A percentile compares a stretch with the other conserved stretches of the same genome.
These are phyloP conservation scores for Noctua janthe DNA, from an alignment of 2,888 invertebrate genomes.

Conservation along the genomic window DNA sequence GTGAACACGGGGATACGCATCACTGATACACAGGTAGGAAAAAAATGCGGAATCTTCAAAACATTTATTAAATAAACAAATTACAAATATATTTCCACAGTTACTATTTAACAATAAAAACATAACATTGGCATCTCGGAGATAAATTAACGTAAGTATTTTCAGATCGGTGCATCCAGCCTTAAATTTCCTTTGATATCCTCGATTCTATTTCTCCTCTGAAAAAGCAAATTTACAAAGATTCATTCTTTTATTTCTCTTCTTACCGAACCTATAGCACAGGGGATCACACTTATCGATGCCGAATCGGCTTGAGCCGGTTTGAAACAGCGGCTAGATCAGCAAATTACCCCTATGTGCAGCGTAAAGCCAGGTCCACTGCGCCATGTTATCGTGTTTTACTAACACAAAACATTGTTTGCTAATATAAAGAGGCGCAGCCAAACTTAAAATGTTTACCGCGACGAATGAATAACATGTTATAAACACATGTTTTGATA, in stretches of 20 bases:
- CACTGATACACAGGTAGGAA: no score
- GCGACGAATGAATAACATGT: neutral
- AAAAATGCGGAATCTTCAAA: neutral
- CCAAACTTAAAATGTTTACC: neutral
- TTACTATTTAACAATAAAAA: slow-evolving; percentile 31
- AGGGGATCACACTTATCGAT: neutral
- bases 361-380: neutral
- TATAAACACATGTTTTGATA: neutral
- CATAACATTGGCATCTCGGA: slow-evolving; percentile 46
- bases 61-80: slow-evolving; percentile 38
- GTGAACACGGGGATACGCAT: neutral
- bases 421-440: neutral
- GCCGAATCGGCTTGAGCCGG: neutral
- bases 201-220: slow-evolving; percentile 76
- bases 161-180: neutral
- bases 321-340: neutral
- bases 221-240: slow-evolving; percentile 56
- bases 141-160: slow-evolving; percentile 8
- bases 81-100: slow-evolving; percentile 21
- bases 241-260: neutral
- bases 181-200: neutral
- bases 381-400: neutral
- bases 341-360: no score
- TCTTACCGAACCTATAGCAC: neutral
- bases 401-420: neutral